Percentiles rank a stretch among this genome's conserved stretches.
Evolutionary conservation across 2,113 vertebrate species (phyloP).

Genomic region (Sinocyclocheilus maitianheensis): DNA sequence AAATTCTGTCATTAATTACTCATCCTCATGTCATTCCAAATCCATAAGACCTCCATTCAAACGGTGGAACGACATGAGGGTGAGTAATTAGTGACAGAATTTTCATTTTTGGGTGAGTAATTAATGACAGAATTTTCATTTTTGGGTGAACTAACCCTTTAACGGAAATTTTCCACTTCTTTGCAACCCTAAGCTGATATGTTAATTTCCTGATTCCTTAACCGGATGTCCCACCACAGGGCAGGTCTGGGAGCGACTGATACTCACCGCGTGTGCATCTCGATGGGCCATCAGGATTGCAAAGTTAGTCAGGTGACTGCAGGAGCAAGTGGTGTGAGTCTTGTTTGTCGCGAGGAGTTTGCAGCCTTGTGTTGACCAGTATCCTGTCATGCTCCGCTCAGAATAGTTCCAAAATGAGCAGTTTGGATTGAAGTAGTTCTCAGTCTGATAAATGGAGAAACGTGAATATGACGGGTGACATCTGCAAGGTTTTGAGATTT

Average conservation of each 20-base stretch:
- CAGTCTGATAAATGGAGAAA: conserved; percentile 81
- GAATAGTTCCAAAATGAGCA: conserved; percentile 99
- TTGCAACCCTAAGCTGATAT: too few relatives aligned
- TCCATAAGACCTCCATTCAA: too few relatives aligned
- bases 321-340: conserved; percentile 95
- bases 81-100: too few relatives aligned
- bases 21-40: too few relatives aligned
- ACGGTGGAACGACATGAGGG: too few relatives aligned
- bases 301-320: conserved; percentile 97
- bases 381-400: conserved; percentile 97
- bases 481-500: background rate
- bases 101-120: too few relatives aligned
- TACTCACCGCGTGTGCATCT: conserved; percentile 86
- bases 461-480: background rate
- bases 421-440: conserved; percentile 98
- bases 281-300: conserved; percentile 97
- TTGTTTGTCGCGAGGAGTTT: conserved; percentile 94
- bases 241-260: background rate
- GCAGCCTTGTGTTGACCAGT: conserved; percentile 98
- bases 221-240: background rate
- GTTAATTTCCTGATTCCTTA: background rate
- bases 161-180: too few relatives aligned
- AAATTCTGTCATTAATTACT: too few relatives aligned
- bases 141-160: too few relatives aligned
- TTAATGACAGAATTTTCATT: too few relatives aligned